These are phyloP conservation scores for Euclidia mi DNA, from an alignment of 2,888 invertebrate species.

Conservation along the genomic window DNA sequence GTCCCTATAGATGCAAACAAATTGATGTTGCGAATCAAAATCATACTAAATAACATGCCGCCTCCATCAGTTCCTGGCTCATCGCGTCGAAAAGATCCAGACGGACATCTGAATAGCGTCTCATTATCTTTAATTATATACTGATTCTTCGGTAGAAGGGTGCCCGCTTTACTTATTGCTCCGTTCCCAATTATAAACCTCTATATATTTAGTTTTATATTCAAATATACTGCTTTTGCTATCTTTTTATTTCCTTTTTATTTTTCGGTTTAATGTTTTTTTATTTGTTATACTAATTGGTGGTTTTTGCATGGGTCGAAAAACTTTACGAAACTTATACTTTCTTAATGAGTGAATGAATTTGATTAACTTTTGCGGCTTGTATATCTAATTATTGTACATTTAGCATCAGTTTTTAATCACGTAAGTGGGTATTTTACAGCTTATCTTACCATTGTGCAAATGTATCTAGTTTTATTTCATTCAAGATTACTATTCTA, in stretches of 20 bases:
- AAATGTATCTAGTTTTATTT: too few relatives aligned
- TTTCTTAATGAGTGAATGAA: too few relatives aligned
- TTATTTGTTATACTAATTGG: neutral
- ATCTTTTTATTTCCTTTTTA: conserved; percentile 17
- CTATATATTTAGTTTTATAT: conserved; percentile 57
- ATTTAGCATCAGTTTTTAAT: too few relatives aligned
- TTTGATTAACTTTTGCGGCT: too few relatives aligned
- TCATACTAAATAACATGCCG: conserved; percentile 35
- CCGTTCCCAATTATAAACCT: conserved; percentile 54
- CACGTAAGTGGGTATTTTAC: too few relatives aligned
- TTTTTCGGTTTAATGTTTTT: neutral
- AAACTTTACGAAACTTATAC: too few relatives aligned
- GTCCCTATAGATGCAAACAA: too few relatives aligned
- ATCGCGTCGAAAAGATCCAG: conserved; percentile 74
- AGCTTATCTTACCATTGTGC: too few relatives aligned
- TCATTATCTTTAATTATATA: conserved; percentile 89
- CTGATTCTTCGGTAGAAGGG: conserved; percentile 80
- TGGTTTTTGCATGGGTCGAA: neutral
- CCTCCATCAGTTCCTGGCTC: conserved; percentile 54
- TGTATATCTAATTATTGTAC: too few relatives aligned
- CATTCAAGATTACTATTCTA: too few relatives aligned
- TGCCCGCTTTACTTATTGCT: conserved; percentile 72
- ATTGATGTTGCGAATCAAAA: neutral
- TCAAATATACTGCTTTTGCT: conserved; percentile 38
- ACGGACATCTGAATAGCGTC: conserved; percentile 88